A percentile compares a stretch with the other conserved stretches of the same genome.
phyloP scores from a whole-genome alignment of 2,797 vertebrate genomes.

The Urophycis tenuis region DNA sequence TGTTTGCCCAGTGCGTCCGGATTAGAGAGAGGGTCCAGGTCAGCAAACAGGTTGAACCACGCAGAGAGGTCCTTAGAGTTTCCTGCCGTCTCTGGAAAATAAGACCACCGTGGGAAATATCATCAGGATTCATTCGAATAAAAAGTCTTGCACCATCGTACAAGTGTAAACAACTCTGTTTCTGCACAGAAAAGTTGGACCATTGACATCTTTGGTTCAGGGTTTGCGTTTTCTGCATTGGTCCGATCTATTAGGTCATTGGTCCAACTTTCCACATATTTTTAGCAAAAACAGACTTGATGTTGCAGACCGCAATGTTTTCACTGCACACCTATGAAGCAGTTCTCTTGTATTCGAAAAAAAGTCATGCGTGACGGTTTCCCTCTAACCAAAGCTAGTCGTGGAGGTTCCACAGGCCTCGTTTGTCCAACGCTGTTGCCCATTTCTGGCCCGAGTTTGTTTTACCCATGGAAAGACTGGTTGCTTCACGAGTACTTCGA shows the following conservation, averaged over 20 bases:
- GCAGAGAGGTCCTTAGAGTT: slow-evolving; percentile 74
- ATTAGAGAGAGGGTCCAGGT: slow-evolving; percentile 83
- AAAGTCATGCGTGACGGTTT: neutral
- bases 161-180: neutral
- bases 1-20: slow-evolving; percentile 85
- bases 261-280: neutral
- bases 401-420: too few species aligned
- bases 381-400: neutral
- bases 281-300: neutral
- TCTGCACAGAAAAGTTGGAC: neutral
- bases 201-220: neutral
- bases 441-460: neutral
- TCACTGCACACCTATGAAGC: neutral
- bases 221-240: neutral
- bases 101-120: slow-evolving; percentile 2
- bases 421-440: neutral
- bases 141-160: neutral
- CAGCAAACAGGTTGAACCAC: slow-evolving; percentile 87
- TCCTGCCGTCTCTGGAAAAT: slow-evolving; percentile 65
- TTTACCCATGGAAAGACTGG: slow-evolving; percentile 27
- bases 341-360: neutral
- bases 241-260: neutral
- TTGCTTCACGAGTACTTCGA: neutral
- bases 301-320: neutral
- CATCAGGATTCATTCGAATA: neutral